Base-by-base conservation (phyloP, 2,888 invertebrate species). In the Metopia argyrocephala region DNA sequence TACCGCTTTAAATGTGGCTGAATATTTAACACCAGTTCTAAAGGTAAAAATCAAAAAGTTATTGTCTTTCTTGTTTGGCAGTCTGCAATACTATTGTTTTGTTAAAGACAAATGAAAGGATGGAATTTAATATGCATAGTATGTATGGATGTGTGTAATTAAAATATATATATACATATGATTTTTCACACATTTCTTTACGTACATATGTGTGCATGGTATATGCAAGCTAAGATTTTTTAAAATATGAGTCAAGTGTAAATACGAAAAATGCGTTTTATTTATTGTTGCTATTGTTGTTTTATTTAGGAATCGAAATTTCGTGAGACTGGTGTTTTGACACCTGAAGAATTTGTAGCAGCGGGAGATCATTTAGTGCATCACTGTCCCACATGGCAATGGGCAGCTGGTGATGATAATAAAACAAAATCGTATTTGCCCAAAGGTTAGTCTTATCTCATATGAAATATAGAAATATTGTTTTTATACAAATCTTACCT, bases 361-460 rank as follows among this genome's bases (percentile, higher is more conserved):
- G 99, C 99, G 21, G 99, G 99, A 1, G 99, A 99, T 88, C 99
- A 99, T 91, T 91, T 99, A 73, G 98, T 99, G 0, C 98, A 99
- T 91, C 98, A 99, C 89, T 99, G 99, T 89, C 99, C 99, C 0
- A 99, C 99, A 0, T 99, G 99, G 99, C 97, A 98, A 88, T 99
- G 99, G 99, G 95, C 96, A 0, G 86, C 89, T 0, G 98, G 98
- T 0, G 98, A 99, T 89, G 96, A 97, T 84, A 92, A 94, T n/a
- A 96, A 96, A 91, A 91, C 94, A 27, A 96, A 97, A 87, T 91
- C 95, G 0, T 99, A 98, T 91, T 92, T 99, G 82, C 99, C 99
- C 0, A 90, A 89, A 86, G 90, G 90, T 78, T 66, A 38, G 2
- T 2, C 12, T 87, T 76, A 80, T 64, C 61, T 23, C 56, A 54